Evolutionary conservation across 1,140 invertebrate species (phyloP), one percentile per base, ranked within the genome.

Genomic region (Aphis gossypii): DNA sequence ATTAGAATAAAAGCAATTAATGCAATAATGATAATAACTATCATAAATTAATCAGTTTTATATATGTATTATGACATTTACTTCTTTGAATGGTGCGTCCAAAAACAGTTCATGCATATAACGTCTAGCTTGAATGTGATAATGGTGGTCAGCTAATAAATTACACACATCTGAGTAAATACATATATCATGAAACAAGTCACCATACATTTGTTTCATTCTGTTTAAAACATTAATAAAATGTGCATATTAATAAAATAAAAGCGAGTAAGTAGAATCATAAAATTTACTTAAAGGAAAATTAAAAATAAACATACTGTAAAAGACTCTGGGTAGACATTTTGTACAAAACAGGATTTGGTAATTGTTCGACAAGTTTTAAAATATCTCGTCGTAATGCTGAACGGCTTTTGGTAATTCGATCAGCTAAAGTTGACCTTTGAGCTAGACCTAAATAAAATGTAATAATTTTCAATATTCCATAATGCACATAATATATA

Each of bases 101-200:
- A 98, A 96, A 95, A 99, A 99, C 14, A 99, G 96, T 95, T 99
- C 99, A 95, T 99, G 98, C 35, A 99, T 95, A 95, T 99, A 98
- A 94, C 98, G 96, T 41, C 99, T 96, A 6, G 98, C 97, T 92
- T 96, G 96, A 94, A 99, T 96, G 94, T 98, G 96, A 95, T 98
- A 99, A 44, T 97, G 97, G 95, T 97, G 97, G 56, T 96, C 96
- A 1, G 97, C 97, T 60, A 99, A 95, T 89, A 98, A 96, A 94
- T 96, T 96, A 95, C 97, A 97, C 14, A 99, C 97, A 95, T 99
- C 99, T 4, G 98, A 99, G 95, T 99, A 99, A 11, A 99, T 96
- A 95, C 99, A 99, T 93, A 98, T 95, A 95, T 99, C 98, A 95
- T 98, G 96, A 95, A 98, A 98, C 93, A 97, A 95, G 94, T 97